Conservation (phyloP, 2,797 vertebrate species). For the Enteromius fasciolatus region DNA sequence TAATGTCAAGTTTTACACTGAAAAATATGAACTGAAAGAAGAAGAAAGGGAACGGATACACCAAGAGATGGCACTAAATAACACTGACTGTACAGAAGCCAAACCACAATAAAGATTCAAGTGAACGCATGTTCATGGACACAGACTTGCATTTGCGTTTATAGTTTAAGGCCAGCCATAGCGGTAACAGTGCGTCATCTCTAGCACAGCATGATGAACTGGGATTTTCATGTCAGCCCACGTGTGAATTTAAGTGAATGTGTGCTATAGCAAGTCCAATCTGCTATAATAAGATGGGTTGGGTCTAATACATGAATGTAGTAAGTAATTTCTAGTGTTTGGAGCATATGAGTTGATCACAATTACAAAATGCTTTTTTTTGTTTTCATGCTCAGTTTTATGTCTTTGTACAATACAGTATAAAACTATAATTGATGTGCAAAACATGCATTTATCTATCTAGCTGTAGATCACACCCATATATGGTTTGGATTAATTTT, state of each 20-base stretch:
- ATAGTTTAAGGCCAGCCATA: constrained; percentile 12
- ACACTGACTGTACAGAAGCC: background rate
- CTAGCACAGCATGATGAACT: constrained; percentile 24
- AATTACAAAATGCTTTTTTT: background rate
- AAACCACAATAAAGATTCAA: constrained; percentile 20
- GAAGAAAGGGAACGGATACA: background rate
- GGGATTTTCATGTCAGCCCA: constrained; percentile 4
- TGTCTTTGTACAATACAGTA: background rate
- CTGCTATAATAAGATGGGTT: constrained; percentile 7
- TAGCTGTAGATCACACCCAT: background rate
- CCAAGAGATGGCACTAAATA: background rate
- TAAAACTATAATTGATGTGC: background rate
- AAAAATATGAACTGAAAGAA: constrained; percentile 8
- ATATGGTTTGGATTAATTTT: background rate
- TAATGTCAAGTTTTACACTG: background rate
- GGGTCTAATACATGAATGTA: background rate
- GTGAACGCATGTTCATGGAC: background rate
- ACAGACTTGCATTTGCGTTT: constrained; percentile 7
- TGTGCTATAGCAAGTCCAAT: constrained; percentile 20
- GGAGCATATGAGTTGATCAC: background rate
- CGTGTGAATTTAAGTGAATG: constrained; percentile 31
- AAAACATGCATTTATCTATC: background rate
- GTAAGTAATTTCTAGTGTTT: background rate
- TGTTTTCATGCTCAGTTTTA: background rate
- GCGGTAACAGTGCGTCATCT: constrained; percentile 17